Evolutionary conservation across 2,797 vertebrate species (phyloP), one percentile per base, ranked within the genome.

Genomic region (Rhinichthys osculus): DNA sequence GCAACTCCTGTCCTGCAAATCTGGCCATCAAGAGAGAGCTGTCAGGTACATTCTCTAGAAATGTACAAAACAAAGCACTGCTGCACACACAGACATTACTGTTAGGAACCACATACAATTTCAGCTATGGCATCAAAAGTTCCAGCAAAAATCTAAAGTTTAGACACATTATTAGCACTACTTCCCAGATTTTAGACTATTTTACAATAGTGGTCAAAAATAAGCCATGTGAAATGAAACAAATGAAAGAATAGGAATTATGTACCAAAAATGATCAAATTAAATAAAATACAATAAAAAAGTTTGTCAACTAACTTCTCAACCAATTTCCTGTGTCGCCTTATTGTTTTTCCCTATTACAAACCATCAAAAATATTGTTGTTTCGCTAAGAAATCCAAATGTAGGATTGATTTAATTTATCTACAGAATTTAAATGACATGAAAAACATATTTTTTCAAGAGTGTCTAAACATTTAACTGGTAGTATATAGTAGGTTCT

Each of bases 1-100:
- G 98, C 93, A 99, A 97, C 95, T 99, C 98, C 92, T 99, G 98
- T 89, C 98, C 98, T 0, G 98, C 98, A 0, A 97, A 98, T 88
- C 94, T 99, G 89, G 97, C 97, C 86, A 94, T 99, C 94, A 99
- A 99, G 93, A 95, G 97, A 87, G 98, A 99, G 54, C 91, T 98
- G 89, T 94, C 96, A 95, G 97, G 97, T 98, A 96, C 59, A 17
- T 47, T 85, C 67, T 62, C 3, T 30, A 84, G 17, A 33, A 4
- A 9, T 52, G 10, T 71, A 70, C 50, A 23, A 57, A 69, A 21
- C 13, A 71, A 66, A 66, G 64, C n/a, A 62, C n/a, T 17, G 7
- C 7, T 66, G 64, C 64, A 66, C 64, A 33, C 30, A 66, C 64
- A 17, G 7, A 42, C 11, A 35, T n/a, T 57, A 30, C 47, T 23